Conservation (phyloP, 2,797 vertebrate species). For the Malurus splendens region DNA sequence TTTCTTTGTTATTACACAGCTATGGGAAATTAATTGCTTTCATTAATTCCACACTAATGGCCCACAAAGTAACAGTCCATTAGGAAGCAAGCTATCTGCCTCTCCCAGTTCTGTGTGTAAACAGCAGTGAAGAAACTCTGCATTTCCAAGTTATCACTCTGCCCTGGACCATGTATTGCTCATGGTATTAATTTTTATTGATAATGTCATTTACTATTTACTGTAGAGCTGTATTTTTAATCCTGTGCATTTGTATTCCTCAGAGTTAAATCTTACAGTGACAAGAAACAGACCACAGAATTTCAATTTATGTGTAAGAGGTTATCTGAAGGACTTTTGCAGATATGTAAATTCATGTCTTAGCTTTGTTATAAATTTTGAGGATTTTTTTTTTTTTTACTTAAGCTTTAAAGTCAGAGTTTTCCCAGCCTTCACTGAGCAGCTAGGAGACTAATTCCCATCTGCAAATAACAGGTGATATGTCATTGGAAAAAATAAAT, state of each 20-base stretch:
- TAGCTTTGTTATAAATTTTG: background rate
- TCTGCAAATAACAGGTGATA: background rate
- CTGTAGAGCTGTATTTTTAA: background rate
- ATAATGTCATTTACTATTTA: background rate
- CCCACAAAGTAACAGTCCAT: background rate
- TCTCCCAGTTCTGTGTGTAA: background rate
- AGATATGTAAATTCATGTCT: background rate
- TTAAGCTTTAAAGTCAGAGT: background rate
- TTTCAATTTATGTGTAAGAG: background rate
- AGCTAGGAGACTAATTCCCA: background rate
- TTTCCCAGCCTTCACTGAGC: background rate
- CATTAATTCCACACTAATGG: conserved; percentile 32
- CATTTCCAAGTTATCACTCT: background rate
- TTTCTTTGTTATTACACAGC: conserved; percentile 37
- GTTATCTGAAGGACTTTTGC: background rate
- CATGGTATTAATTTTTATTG: background rate
- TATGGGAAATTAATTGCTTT: conserved; percentile 43
- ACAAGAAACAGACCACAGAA: background rate
- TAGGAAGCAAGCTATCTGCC: conserved; percentile 16
- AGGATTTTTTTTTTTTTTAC: background rate
- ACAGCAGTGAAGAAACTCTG: background rate
- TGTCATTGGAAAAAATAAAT: background rate
- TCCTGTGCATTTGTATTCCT: background rate
- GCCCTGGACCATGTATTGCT: background rate
- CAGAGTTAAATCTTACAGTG: background rate